phyloP scores from a whole-genome alignment of 2,797 vertebrate species.

The Chiloscyllium punctatum region DNA sequence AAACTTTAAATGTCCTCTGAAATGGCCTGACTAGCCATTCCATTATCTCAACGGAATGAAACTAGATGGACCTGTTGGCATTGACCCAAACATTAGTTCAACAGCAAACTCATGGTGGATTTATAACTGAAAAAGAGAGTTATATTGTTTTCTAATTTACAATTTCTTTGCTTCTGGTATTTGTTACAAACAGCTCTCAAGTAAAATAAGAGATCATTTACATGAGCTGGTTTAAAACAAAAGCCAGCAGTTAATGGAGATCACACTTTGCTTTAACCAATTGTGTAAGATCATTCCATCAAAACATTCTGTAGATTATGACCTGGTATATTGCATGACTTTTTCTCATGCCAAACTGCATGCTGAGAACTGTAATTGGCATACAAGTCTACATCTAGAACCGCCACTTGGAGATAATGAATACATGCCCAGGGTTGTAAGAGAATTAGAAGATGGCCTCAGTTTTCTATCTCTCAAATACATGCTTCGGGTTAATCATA shows the following conservation, averaged over 20 bases:
- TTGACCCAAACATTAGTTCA: too few species aligned
- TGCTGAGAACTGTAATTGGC: not conserved
- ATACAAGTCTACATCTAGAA: not conserved
- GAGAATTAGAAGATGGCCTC: not conserved
- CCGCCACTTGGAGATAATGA: not conserved
- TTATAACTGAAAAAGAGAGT: not conserved
- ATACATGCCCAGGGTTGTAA: not conserved
- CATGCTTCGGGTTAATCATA: not conserved
- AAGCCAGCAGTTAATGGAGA: not conserved
- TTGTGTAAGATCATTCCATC: not conserved
- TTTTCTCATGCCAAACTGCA: not conserved
- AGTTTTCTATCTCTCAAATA: not conserved
- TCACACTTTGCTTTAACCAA: not conserved
- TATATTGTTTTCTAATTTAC: not conserved
- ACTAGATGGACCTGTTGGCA: too few species aligned
- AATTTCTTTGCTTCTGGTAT: not conserved
- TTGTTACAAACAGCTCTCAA: not conserved
- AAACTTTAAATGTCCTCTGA: too few species aligned
- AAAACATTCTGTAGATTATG: not conserved
- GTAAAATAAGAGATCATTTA: not conserved
- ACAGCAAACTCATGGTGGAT: not conserved
- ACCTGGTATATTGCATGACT: not conserved
- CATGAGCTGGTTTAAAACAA: not conserved
- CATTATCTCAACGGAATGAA: too few species aligned
- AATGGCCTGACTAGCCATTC: too few species aligned